phyloP scores from a whole-genome alignment of 2,888 invertebrate species.

The Xiphydria camelus region DNA sequence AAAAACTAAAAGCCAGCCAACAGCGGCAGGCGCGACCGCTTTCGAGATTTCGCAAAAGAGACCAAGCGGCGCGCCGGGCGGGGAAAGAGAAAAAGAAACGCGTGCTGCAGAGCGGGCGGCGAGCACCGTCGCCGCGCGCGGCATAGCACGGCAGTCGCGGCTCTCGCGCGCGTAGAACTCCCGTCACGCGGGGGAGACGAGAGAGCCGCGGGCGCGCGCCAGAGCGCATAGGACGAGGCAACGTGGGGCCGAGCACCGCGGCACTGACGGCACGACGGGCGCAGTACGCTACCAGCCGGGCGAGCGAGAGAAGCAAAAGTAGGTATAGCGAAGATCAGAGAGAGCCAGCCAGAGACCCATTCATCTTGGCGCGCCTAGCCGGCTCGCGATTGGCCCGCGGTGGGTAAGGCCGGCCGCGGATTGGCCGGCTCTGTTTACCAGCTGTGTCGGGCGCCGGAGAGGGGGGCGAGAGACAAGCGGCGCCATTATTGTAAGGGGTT shows the following conservation, averaged over 20 bases:
- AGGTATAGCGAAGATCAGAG: conserved; percentile 41
- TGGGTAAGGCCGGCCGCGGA: conserved; percentile 48
- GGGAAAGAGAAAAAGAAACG: conserved; percentile 19
- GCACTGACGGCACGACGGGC: conserved; percentile 24
- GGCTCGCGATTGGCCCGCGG: conserved; percentile 48
- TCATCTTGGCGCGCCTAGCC: conserved; percentile 58
- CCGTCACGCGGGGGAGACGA: conserved; percentile 3
- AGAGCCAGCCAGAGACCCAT: conserved; percentile 45
- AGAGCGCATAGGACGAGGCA: conserved; percentile 29
- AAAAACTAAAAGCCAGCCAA: conserved; percentile 20
- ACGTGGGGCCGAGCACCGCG: conserved; percentile 39
- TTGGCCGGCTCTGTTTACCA: conserved; percentile 58
- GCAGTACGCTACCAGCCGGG: background rate
- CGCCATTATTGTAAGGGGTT: conserved; percentile 62
- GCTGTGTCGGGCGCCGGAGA: conserved; percentile 48
- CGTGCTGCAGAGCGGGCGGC: conserved; percentile 9
- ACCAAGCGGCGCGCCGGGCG: too few species aligned
- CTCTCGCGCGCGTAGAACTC: too few species aligned
- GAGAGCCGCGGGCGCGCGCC: conserved; percentile 6
- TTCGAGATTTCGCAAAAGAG: too few species aligned
- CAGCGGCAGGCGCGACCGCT: too few species aligned
- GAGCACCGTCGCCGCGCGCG: too few species aligned
- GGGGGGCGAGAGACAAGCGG: conserved; percentile 61
- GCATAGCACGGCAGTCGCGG: too few species aligned
- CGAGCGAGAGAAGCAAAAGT: conserved; percentile 57